phyloP scores from a whole-genome alignment of 2,797 vertebrate species.

The Propithecus deckenii region DNA sequence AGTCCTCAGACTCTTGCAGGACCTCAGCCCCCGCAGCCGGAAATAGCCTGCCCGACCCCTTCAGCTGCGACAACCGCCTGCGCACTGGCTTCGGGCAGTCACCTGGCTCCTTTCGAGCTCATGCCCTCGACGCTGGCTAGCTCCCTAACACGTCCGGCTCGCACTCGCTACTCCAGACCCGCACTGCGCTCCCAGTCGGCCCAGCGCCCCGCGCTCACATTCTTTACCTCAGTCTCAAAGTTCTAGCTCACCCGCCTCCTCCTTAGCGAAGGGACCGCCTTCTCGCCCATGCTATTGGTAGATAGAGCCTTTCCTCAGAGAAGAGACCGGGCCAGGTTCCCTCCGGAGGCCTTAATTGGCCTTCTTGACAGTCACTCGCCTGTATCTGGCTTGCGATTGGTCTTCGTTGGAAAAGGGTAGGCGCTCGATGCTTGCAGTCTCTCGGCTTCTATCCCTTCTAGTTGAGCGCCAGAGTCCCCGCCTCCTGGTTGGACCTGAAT shows the following conservation, averaged over 20 bases:
- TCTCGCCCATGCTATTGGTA: slow-evolving; percentile 64
- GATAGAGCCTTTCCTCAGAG: slow-evolving; percentile 45
- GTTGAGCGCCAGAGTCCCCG: background rate
- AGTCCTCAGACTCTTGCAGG: background rate
- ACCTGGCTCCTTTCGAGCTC: background rate
- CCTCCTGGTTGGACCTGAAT: slow-evolving; percentile 40
- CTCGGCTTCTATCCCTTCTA: background rate
- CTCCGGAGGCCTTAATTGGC: slow-evolving; percentile 48
- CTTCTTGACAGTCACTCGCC: slow-evolving; percentile 54
- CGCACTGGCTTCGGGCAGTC: background rate
- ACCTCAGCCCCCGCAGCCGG: background rate
- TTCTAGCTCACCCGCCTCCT: slow-evolving; percentile 44
- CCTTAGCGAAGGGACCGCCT: slow-evolving; percentile 17
- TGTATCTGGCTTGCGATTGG: slow-evolving; percentile 61
- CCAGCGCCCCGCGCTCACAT: fast-evolving
- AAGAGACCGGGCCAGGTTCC: slow-evolving; percentile 17
- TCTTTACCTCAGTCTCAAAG: background rate
- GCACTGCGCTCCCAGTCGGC: background rate
- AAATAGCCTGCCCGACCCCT: background rate
- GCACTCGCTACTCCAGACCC: too few relatives aligned
- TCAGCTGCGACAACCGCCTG: background rate
- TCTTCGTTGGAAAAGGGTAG: background rate
- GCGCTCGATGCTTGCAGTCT: background rate
- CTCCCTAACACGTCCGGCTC: background rate
- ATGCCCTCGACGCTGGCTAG: background rate